Conservation (phyloP, 2,113 vertebrate species). For the Struthio camelus region DNA sequence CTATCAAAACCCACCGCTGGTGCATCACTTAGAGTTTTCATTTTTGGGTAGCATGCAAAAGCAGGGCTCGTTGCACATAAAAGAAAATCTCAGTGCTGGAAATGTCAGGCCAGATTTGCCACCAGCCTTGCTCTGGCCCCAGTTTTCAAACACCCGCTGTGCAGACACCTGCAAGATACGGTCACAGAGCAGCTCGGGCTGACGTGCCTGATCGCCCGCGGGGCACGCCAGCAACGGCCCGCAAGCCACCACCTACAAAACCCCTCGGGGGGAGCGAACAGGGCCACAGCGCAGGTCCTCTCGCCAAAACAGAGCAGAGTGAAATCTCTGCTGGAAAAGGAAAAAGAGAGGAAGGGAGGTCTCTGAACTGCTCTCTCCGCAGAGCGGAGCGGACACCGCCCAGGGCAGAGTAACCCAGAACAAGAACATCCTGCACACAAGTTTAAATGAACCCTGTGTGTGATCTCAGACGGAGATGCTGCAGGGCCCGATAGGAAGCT, state of each 20-base stretch:
- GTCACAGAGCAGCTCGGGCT: neutral
- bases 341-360: neutral
- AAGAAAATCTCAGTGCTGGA: neutral
- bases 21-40: rapidly evolving
- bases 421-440: neutral
- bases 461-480: neutral
- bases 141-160: neutral
- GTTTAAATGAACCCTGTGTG: neutral
- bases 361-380: neutral
- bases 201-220: neutral
- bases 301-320: rapidly evolving
- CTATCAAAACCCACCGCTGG: neutral
- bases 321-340: neutral
- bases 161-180: neutral
- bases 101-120: neutral
- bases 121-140: neutral
- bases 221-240: neutral
- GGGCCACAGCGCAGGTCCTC: too few species aligned
- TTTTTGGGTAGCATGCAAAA: neutral
- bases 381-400: too few species aligned
- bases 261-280: neutral
- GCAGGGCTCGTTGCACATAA: rapidly evolving
- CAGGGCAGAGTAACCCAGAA: neutral
- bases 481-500: neutral
- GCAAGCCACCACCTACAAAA: neutral